phyloP scores from a whole-genome alignment of 2,888 invertebrate species.

The Drosophila koepferae region DNA sequence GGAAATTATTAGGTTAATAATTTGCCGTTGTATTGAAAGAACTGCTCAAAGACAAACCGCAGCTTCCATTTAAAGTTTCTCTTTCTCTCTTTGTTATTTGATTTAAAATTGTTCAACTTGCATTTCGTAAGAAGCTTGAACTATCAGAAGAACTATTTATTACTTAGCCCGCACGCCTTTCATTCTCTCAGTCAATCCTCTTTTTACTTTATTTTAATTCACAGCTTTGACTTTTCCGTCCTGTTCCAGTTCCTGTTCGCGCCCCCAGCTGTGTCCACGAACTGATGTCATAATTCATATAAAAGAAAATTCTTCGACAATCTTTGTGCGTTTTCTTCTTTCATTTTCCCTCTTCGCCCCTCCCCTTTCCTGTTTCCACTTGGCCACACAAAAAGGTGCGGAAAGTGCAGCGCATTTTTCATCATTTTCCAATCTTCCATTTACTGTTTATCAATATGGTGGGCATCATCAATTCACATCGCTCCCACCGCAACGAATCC shows the following conservation, averaged over 20 bases:
- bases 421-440: slow-evolving; percentile 69
- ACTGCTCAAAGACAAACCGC: background rate
- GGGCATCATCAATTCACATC: slow-evolving; percentile 35
- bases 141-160: slow-evolving; percentile 48
- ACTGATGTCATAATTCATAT: slow-evolving; percentile 71
- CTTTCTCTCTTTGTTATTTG: background rate
- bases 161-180: slow-evolving; percentile 13
- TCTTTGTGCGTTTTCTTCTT: slow-evolving; percentile 73
- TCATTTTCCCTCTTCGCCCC: slow-evolving; percentile 21
- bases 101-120: background rate
- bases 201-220: slow-evolving; percentile 31
- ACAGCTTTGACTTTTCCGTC: slow-evolving; percentile 28
- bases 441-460: slow-evolving; percentile 72
- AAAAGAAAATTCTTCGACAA: slow-evolving; percentile 70
- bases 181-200: slow-evolving; percentile 25
- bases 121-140: slow-evolving; percentile 40
- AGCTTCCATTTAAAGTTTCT: background rate
- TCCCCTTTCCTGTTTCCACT: slow-evolving; percentile 47
- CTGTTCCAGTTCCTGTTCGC: background rate
- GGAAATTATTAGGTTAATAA: background rate
- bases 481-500: background rate
- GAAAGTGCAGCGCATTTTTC: slow-evolving; percentile 79
- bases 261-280: slow-evolving; percentile 3
- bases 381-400: slow-evolving; percentile 66
- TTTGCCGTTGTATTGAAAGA: background rate